Percentiles rank a stretch among this genome's conserved stretches.
Evolutionary conservation across 2,113 vertebrate species (phyloP).

Genomic region (Globicephala melas): DNA sequence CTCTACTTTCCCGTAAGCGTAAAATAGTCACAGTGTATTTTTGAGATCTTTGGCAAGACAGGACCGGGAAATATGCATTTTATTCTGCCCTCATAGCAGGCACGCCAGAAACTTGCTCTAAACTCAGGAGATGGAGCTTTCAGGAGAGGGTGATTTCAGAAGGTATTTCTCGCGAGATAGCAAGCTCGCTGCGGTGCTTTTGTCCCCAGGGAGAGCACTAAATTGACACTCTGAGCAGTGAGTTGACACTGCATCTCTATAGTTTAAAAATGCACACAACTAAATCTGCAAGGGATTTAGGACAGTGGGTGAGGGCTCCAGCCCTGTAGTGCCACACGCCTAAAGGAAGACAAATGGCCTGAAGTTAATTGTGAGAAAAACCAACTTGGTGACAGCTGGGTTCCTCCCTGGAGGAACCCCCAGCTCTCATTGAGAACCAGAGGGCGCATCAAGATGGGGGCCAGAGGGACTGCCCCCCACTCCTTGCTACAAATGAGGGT

Average conservation of each 20-base stretch:
- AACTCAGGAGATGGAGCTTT: background rate
- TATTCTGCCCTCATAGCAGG: background rate
- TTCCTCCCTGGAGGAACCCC: background rate
- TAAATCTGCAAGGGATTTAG: background rate
- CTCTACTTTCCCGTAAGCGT: background rate
- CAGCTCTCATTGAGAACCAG: background rate
- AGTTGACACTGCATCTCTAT: background rate
- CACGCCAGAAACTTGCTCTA: background rate
- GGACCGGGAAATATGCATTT: background rate
- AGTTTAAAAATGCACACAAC: background rate
- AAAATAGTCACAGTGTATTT: background rate
- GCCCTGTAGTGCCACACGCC: background rate
- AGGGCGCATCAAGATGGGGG: background rate
- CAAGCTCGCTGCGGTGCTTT: background rate
- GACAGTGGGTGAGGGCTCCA: background rate
- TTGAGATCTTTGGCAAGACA: slow-evolving; percentile 17
- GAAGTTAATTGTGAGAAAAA: background rate
- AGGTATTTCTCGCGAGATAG: background rate
- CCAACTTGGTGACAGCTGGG: background rate
- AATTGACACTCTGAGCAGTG: background rate
- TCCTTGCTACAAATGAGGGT: background rate
- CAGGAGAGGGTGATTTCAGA: background rate
- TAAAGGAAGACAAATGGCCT: background rate
- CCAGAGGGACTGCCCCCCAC: background rate
- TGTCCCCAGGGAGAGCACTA: background rate